Percentiles rank a stretch among this genome's conserved stretches.
phyloP scores from a whole-genome alignment of 1,140 invertebrate genomes.

The Asobara japonica region DNA sequence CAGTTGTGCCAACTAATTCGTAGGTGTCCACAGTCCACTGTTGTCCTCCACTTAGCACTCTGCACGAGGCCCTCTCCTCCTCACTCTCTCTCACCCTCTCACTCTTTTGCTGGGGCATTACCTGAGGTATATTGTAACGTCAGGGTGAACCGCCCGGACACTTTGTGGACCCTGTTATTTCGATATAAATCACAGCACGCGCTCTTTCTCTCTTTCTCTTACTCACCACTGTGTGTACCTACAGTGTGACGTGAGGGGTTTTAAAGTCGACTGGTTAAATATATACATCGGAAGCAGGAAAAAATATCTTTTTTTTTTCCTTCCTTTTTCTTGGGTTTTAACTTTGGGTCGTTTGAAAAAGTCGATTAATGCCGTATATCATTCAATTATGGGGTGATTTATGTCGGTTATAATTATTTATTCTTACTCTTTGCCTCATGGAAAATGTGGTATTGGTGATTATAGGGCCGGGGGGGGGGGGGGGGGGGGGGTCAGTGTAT shows the following conservation, averaged over 20 bases:
- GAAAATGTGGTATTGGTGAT: not conserved
- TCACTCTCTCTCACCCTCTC: not conserved
- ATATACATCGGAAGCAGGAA: slow-evolving; percentile 16
- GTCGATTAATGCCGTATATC: slow-evolving; percentile 11
- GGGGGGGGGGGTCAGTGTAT: not conserved
- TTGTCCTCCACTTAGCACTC: slow-evolving; percentile 17
- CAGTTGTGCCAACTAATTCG: slow-evolving; percentile 5
- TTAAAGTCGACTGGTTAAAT: slow-evolving; percentile 17
- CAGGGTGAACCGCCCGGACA: slow-evolving; percentile 34
- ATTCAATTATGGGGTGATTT: slow-evolving; percentile 7
- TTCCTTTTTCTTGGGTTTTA: not conserved
- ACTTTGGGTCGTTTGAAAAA: slow-evolving; percentile 2
- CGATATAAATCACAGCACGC: slow-evolving; percentile 49
- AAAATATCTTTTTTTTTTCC: not conserved
- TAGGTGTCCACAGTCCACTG: slow-evolving; percentile 6
- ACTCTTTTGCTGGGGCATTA: not conserved
- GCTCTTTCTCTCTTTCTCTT: not conserved
- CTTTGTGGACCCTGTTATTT: slow-evolving; percentile 50
- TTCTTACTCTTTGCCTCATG: not conserved
- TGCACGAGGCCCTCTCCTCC: not conserved
- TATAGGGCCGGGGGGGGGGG: not conserved
- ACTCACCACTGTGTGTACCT: not conserved
- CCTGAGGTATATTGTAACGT: slow-evolving; percentile 17
- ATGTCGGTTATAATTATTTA: slow-evolving; percentile 7
- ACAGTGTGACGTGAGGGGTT: slow-evolving; percentile 14